A percentile compares a stretch with the other conserved stretches of the same genome.
Evolutionary conservation across 2,113 vertebrate species (phyloP).

Genomic region (Tauraco erythrolophus): DNA sequence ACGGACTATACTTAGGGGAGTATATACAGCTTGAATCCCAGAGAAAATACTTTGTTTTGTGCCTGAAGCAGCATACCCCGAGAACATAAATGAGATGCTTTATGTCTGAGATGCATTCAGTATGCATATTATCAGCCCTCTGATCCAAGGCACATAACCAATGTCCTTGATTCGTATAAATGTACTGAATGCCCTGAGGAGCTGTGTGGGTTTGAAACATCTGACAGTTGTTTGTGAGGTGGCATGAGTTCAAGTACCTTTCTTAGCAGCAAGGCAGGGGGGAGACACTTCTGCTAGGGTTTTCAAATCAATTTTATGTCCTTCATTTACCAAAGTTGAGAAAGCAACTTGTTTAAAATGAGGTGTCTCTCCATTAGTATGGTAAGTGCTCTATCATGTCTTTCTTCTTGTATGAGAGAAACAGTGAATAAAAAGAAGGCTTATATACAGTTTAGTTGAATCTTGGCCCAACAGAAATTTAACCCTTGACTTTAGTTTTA

Average conservation of each 20-base stretch:
- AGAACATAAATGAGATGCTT: constrained; percentile 53
- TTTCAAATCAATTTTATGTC: constrained; percentile 48
- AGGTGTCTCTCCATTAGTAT: neutral
- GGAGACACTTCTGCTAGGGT: neutral
- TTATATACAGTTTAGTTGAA: neutral
- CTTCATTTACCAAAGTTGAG: constrained; percentile 53
- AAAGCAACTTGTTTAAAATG: constrained; percentile 28
- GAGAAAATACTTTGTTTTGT: constrained; percentile 52
- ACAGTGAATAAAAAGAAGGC: neutral
- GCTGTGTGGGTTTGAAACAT: constrained; percentile 55
- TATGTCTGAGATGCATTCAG: constrained; percentile 61
- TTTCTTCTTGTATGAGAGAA: neutral
- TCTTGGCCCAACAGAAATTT: neutral
- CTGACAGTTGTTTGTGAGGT: constrained; percentile 56
- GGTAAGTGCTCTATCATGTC: neutral
- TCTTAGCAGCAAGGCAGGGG: neutral
- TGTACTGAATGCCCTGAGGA: constrained; percentile 64
- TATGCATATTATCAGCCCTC: constrained; percentile 59
- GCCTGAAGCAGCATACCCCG: constrained; percentile 26
- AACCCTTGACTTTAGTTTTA: neutral
- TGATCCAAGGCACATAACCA: constrained; percentile 66
- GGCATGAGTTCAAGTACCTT: constrained; percentile 48
- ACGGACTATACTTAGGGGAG: neutral
- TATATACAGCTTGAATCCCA: constrained; percentile 15
- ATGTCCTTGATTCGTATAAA: constrained; percentile 63